Percentiles rank a stretch among this genome's conserved stretches.
These are phyloP conservation scores for Meiosimyza decipiens DNA, from an alignment of 2,888 invertebrate species.

Conservation along the genomic window DNA sequence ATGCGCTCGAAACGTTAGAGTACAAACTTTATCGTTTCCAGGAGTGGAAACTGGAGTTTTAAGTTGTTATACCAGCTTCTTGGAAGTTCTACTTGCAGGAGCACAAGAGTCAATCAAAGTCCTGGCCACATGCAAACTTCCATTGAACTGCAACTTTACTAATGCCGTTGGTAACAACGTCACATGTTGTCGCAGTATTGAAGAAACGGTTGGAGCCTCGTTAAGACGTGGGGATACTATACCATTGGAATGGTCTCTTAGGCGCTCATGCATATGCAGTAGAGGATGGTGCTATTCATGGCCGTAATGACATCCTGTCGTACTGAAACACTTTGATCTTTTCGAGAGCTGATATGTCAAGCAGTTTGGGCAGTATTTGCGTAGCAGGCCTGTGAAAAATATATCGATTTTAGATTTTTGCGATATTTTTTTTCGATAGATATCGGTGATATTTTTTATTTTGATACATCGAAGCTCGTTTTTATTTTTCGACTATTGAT, in stretches of 20 bases:
- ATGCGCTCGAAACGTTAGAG: not conserved
- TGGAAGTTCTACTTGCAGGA: not conserved
- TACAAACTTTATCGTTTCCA: not conserved
- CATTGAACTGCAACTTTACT: not conserved
- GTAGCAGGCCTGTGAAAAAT: no score
- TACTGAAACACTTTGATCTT: not conserved
- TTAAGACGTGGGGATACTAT: no score
- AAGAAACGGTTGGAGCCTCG: no score
- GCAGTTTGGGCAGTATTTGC: not conserved
- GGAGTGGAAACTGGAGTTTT: not conserved
- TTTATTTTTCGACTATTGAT: no score
- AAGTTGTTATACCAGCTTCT: not conserved
- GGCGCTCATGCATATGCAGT: not conserved
- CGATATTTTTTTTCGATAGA: no score
- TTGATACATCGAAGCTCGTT: no score
- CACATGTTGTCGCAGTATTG: not conserved
- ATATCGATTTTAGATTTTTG: no score
- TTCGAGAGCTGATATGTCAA: not conserved
- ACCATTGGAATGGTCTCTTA: not conserved
- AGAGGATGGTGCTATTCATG: not conserved
- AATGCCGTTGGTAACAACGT: not conserved
- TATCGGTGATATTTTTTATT: no score
- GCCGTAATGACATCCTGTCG: not conserved
- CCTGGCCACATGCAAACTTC: not conserved
- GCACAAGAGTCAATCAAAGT: not conserved